Evolutionary conservation across 2,888 invertebrate species (phyloP).

Genomic region (Lypha dubia): DNA sequence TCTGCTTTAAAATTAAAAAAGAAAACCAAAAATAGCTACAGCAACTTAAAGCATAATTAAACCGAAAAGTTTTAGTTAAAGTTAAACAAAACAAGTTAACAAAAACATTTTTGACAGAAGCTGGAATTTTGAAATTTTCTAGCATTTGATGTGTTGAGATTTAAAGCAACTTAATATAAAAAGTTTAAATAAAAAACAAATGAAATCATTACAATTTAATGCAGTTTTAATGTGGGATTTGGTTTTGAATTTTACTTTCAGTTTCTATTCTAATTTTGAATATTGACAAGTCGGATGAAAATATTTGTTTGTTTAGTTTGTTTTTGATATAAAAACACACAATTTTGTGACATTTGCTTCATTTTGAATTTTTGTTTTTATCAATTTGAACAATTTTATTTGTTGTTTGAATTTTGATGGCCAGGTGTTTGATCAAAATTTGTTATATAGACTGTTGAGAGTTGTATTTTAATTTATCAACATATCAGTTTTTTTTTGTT

Average conservation of each 20-base stretch:
- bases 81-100: constrained; percentile 21
- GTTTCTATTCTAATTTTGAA: constrained; percentile 15
- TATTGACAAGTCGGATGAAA: constrained; percentile 11
- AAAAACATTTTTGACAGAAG: constrained; percentile 37
- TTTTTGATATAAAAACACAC: constrained; percentile 38
- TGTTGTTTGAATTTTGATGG: constrained; percentile 53
- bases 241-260: constrained; percentile 32
- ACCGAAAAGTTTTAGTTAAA: constrained; percentile 9
- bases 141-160: constrained; percentile 9
- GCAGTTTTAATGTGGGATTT: constrained; percentile 52
- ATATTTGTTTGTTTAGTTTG: neutral
- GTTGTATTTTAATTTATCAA: constrained; percentile 2
- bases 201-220: constrained; percentile 43
- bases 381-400: constrained; percentile 56
- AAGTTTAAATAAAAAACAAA: constrained; percentile 26
- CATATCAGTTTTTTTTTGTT: neutral
- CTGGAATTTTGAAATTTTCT: constrained; percentile 48
- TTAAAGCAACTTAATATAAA: constrained; percentile 63
- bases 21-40: constrained; percentile 43
- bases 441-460: constrained; percentile 8
- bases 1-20: neutral
- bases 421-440: constrained; percentile 25
- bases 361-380: constrained; percentile 24
- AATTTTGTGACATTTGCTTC: constrained; percentile 70
- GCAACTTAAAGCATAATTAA: constrained; percentile 53